Evolutionary conservation across 2,113 vertebrate genomes (phyloP), one percentile per base, ranked within the genome.

Genomic region (Gasterosteus aculeatus): DNA sequence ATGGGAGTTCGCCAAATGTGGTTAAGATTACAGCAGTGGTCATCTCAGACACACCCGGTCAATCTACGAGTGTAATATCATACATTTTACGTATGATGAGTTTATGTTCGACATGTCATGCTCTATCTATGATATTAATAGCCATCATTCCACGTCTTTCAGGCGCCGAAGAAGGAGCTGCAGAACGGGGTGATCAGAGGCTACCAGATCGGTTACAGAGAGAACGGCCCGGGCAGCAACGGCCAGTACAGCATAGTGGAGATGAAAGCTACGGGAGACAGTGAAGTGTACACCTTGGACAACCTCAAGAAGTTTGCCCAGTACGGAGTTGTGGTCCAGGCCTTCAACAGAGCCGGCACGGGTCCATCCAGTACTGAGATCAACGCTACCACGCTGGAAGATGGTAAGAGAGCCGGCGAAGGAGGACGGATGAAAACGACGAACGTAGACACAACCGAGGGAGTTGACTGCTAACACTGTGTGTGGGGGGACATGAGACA

Each of bases 221-320:
- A 99, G 87, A 99, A 99, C 65, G 97, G 97, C 56, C 97, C 97
- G 0, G 98, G 98, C 89, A 99, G 98, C 94, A 99, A 95, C 0
- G 98, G 97, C 51, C 98, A 99, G 85, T 99, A 99, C 93, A 99
- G 96, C 91, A 99, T 99, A 0, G 96, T 99, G 90, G 97, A 99
- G 92, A 99, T 99, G 97, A 99, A 99, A 82, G 98, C 97, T 38
- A 99, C 98, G 0, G 98, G 98, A 0, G 98, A 98, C 93, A 97
- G 95, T 0, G 98, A 99, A 88, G 97, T 98, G 44, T 99, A 99
- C 93, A 98, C 97, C 0, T 91, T 99, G 86, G 97, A 99, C 95
- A 98, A 99, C 92, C 95, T 99, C 69, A 99, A 97, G 95, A 99
- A 99, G 91, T 99, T 97, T 5, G 96, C 97, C 6, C 98, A 99